Evolutionary conservation across 2,113 vertebrate genomes (phyloP).

Genomic region (Toxotes jaculatrix): DNA sequence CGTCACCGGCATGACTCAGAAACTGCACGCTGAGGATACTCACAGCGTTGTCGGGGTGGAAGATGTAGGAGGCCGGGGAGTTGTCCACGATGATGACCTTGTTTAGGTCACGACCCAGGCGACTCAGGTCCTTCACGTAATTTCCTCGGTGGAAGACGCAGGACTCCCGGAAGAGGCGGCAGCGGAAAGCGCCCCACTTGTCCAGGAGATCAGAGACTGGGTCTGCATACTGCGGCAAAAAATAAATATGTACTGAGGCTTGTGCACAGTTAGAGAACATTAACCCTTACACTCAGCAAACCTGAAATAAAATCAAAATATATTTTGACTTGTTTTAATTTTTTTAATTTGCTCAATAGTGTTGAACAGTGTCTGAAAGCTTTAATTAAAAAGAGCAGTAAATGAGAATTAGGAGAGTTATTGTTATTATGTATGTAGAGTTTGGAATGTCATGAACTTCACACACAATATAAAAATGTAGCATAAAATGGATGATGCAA

Average conservation of each 20-base stretch:
- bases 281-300: no score
- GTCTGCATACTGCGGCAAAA: slow-evolving; percentile 89
- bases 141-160: slow-evolving; percentile 97
- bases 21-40: slow-evolving; percentile 30
- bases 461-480: no score
- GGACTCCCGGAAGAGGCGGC: slow-evolving; percentile 95
- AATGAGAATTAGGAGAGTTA: no score
- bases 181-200: slow-evolving; percentile 96
- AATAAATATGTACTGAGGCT: background rate
- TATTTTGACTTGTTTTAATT: no score
- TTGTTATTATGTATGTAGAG: no score
- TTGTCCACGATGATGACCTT: slow-evolving; percentile 98
- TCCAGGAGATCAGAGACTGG: slow-evolving; percentile 96
- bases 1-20: background rate
- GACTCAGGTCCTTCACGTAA: slow-evolving; percentile 98
- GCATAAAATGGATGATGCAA: no score
- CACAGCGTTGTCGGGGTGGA: slow-evolving; percentile 97
- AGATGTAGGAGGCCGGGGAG: slow-evolving; percentile 96
- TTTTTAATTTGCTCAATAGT: no score
- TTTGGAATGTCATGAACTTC: no score
- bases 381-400: no score
- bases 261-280: background rate
- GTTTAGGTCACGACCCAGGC: slow-evolving; percentile 93
- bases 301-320: no score
- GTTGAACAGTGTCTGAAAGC: no score